These are phyloP conservation scores for Cacatua alba DNA, from an alignment of 2,113 vertebrate genomes.

Conservation along the genomic window DNA sequence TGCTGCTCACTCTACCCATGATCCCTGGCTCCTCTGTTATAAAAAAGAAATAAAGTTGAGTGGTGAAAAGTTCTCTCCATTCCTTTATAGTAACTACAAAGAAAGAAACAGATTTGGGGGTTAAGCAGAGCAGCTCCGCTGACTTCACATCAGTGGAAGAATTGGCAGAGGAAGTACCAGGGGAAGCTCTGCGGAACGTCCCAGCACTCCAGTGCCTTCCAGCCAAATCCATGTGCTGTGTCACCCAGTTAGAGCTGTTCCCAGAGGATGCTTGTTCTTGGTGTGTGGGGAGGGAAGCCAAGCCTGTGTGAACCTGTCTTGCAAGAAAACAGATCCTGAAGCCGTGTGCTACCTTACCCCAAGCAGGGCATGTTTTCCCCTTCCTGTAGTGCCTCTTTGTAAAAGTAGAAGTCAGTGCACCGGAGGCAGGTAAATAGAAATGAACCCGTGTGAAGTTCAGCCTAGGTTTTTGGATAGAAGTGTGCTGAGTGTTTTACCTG, in stretches of 20 bases:
- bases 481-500: not conserved
- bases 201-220: not conserved
- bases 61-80: not conserved
- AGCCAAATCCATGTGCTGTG: fast-evolving
- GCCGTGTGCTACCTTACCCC: not conserved
- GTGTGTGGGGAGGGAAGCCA: not conserved
- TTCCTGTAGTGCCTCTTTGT: not conserved
- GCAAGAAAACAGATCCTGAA: not conserved
- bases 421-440: not conserved
- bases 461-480: not conserved
- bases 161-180: not conserved
- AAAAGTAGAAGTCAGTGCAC: not conserved
- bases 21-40: not conserved
- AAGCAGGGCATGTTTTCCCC: not conserved
- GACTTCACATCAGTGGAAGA: not conserved
- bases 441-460: not conserved
- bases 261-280: fast-evolving
- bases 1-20: not conserved
- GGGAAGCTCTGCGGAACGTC: not conserved
- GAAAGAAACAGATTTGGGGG: not conserved
- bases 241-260: not conserved
- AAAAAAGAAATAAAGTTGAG: not conserved
- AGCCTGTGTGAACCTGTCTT: not conserved
- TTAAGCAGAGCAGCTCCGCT: not conserved
- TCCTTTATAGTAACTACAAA: not conserved